phyloP scores from a whole-genome alignment of 2,797 vertebrate species.

The Protosalanx chinensis region DNA sequence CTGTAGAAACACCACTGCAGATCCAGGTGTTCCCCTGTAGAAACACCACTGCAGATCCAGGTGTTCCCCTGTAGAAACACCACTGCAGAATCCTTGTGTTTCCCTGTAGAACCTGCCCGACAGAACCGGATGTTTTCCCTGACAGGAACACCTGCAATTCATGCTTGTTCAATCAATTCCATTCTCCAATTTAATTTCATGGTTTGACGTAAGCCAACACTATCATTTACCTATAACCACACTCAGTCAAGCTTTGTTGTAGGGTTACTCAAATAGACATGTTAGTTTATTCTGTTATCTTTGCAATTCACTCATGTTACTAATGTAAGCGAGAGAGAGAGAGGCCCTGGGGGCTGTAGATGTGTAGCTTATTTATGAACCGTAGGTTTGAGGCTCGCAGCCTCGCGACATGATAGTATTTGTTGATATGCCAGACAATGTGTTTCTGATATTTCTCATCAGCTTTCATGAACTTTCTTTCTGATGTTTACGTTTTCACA shows the following conservation, averaged over 20 bases:
- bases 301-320: not conserved
- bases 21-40: too few relatives aligned
- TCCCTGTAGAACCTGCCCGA: too few relatives aligned
- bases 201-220: not conserved
- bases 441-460: not conserved
- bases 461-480: not conserved
- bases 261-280: not conserved
- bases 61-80: too few relatives aligned
- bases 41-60: too few relatives aligned
- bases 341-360: too few relatives aligned
- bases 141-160: too few relatives aligned
- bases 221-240: not conserved
- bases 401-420: not conserved
- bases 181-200: not conserved
- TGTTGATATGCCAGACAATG: not conserved
- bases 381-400: not conserved
- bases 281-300: not conserved
- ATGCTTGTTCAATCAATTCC: not conserved
- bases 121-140: too few relatives aligned
- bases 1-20: too few relatives aligned
- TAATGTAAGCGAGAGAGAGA: too few relatives aligned
- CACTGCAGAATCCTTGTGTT: too few relatives aligned
- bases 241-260: not conserved
- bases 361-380: too few relatives aligned
- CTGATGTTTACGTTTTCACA: not conserved